Conservation (phyloP, 1,140 invertebrate species). For the Geopemphigus sp. region DNA sequence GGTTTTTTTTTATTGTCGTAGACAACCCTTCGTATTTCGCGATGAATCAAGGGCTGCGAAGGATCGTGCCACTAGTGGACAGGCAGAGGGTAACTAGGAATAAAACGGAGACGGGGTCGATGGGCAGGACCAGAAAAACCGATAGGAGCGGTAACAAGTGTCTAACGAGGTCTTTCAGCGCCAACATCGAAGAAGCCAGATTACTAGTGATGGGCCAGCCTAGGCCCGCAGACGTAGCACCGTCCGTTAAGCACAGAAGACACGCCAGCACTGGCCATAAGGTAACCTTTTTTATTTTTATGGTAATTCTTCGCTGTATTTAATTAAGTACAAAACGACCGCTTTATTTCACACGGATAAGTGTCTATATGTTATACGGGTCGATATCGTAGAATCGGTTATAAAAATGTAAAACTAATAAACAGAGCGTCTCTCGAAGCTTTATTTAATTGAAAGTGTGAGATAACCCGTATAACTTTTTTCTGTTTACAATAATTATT, state of each 20-base stretch:
- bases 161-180: slow-evolving; percentile 37
- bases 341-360: too few relatives aligned
- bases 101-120: slow-evolving; percentile 27
- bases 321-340: not conserved
- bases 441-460: too few relatives aligned
- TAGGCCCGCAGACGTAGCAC: slow-evolving; percentile 35
- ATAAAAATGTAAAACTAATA: too few relatives aligned
- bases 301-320: not conserved
- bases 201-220: slow-evolving; percentile 44
- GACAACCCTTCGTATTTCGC: slow-evolving; percentile 44
- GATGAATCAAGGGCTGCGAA: slow-evolving; percentile 24
- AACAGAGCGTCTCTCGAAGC: too few relatives aligned
- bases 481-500: too few relatives aligned
- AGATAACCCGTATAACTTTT: too few relatives aligned
- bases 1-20: slow-evolving; percentile 19
- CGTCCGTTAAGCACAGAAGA: slow-evolving; percentile 35
- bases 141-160: slow-evolving; percentile 36
- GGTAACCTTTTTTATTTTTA: slow-evolving; percentile 26
- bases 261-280: slow-evolving; percentile 38
- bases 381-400: too few relatives aligned
- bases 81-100: slow-evolving; percentile 38
- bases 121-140: slow-evolving; percentile 36
- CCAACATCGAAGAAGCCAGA: slow-evolving; percentile 40
- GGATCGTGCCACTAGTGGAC: slow-evolving; percentile 7
- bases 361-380: too few relatives aligned